Conservation (phyloP, 2,888 invertebrate species). For the Scaptomyza polygonia region DNA sequence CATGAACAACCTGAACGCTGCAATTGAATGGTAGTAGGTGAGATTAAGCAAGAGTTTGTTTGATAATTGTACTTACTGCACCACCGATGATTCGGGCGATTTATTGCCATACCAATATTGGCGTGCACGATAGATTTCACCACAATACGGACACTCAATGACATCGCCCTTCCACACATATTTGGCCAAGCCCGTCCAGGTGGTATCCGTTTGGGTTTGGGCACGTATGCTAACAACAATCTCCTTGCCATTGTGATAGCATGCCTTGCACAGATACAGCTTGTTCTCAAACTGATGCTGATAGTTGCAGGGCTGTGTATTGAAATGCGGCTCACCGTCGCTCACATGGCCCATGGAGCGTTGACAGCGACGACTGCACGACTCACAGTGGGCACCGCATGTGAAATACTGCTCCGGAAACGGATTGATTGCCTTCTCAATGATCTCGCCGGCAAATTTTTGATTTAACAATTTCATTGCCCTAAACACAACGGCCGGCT, state of each 20-base stretch:
- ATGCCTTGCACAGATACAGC: constrained; percentile 88
- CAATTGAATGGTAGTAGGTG: background rate
- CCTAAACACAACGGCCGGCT: constrained; percentile 88
- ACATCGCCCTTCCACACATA: constrained; percentile 92
- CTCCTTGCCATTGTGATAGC: constrained; percentile 86
- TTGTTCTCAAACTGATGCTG: constrained; percentile 91
- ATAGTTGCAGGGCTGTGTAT: constrained; percentile 85
- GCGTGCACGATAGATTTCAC: constrained; percentile 87
- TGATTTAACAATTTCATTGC: constrained; percentile 90
- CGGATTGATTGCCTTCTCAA: constrained; percentile 86
- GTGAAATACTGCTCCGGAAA: constrained; percentile 93
- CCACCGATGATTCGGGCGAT: constrained; percentile 88
- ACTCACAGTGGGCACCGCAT: constrained; percentile 89
- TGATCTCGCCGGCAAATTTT: constrained; percentile 89
- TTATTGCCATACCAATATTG: constrained; percentile 93
- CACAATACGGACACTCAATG: constrained; percentile 89
- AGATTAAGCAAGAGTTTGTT: background rate
- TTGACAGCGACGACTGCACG: constrained; percentile 88
- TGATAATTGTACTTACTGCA: constrained; percentile 79
- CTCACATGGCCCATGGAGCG: constrained; percentile 88
- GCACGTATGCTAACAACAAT: constrained; percentile 75
- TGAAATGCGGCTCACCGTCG: constrained; percentile 87
- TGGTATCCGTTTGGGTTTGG: constrained; percentile 82
- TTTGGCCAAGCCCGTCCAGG: constrained; percentile 89
- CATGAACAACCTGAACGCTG: constrained; percentile 88